Base-by-base conservation (phyloP, 2,113 vertebrate species). In the Tiliqua scincoides region DNA sequence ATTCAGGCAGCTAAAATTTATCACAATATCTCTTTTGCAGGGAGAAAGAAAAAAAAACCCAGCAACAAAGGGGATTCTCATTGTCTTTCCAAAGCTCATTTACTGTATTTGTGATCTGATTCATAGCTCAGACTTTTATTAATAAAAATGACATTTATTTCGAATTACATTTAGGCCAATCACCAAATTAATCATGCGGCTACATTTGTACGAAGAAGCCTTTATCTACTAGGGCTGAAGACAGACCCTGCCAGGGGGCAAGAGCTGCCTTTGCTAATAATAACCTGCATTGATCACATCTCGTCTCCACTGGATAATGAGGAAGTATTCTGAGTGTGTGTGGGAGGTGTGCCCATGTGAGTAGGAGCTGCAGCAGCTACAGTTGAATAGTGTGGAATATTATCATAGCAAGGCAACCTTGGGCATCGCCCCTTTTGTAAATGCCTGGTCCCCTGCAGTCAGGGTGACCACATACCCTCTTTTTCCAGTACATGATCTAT, bases 81-180 rank as follows among this genome's bases (percentile, higher is more conserved):
- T 40, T 82, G 88, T 12, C 3, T 84, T 91, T 79, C 59, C 68
- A 32, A 67, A 90, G 27, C 7, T 0, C 0, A 78, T n/a, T 90
- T 92, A 48, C 73, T 82, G 5, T n/a, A 57, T 27, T 90, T 90
- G 8, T 30, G 63, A 20, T 85, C 77, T 85, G 85, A 87, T 84
- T 89, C 18, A 37, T 71, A 68, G 65, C 1, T 74, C 27, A 0
- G 35, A 40, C 77, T 82, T 88, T 71, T 91, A 48, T 80, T 82
- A 92, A 82, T 82, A 90, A 92, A 88, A 89, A 25, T 54, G 88
- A 9, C 0, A 0, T 82, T 89, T 89, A 23, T 83, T 79, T 87
- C 85, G 84, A 67, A 76, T 30, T 85, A 2, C 65, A 79, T 91
- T 84, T 88, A 37, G 17, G n/a, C 54, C 52, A 63, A 86, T 88